Conservation (phyloP, 2,888 invertebrate species). For the Caenorhabditis auriculariae region DNA sequence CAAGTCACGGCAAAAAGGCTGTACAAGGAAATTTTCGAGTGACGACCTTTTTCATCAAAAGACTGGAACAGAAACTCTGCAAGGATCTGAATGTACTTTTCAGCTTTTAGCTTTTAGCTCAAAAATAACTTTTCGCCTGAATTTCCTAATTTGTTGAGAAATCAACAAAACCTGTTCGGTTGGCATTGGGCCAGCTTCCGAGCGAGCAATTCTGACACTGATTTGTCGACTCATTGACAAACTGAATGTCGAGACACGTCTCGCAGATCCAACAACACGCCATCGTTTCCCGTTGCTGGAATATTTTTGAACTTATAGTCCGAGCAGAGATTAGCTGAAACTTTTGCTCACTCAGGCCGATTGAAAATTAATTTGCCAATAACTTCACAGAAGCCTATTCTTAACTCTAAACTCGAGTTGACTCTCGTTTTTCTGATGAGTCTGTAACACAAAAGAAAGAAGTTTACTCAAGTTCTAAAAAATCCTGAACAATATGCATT, state of each 20-base stretch:
- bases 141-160: too few relatives aligned
- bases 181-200: constrained; percentile 73
- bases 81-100: neutral
- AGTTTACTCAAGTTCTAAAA: too few relatives aligned
- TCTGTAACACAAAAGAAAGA: too few relatives aligned
- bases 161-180: constrained; percentile 71
- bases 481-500: too few relatives aligned
- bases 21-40: constrained; percentile 2
- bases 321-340: too few relatives aligned
- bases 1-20: constrained; percentile 40
- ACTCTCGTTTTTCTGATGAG: too few relatives aligned
- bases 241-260: constrained; percentile 72
- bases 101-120: neutral
- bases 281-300: constrained; percentile 64
- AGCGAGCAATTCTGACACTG: constrained; percentile 71
- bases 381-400: too few relatives aligned
- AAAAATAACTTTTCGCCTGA: too few relatives aligned
- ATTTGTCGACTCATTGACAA: constrained; percentile 69
- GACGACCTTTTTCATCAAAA: neutral
- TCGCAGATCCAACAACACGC: constrained; percentile 81
- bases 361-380: too few relatives aligned
- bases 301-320: too few relatives aligned
- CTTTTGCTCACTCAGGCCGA: too few relatives aligned
- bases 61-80: neutral
- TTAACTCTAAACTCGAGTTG: too few relatives aligned